Base-by-base conservation (phyloP, 1,140 invertebrate species). In the Tetraneura akinire region DNA sequence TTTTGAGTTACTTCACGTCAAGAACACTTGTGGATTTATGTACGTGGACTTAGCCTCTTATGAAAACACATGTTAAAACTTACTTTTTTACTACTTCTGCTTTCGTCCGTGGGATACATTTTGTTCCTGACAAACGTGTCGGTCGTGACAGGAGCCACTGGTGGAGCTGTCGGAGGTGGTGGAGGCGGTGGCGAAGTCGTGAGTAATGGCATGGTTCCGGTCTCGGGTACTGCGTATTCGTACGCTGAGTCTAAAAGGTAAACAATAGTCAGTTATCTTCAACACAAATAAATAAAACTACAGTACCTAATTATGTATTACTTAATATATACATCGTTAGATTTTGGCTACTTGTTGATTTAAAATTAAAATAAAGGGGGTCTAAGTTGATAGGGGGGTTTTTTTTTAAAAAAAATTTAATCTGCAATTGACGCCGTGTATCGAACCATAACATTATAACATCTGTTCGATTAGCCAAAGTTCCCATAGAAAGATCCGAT, bases 181-280 rank as follows among this genome's bases (percentile, higher is more conserved):
- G 85, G 86, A 29, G 85, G 83, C 21, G 74, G 74, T n/a, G 37
- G 51, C 10, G 74, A 57, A 29, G 32, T 45, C 16, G 86, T 88
- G 81, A 92, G 86, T 71, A 92, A 86, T 81, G 91, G 90, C 74
- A 91, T 88, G 11, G 89, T 91, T 81, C 90, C 90, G 81, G 91
- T 87, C 86, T 92, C 91, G 23, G 92, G 92, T 82, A 92, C 90
- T 81, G 91, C 91, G 86, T 93, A 93, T 85, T 92, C 91, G 86
- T 92, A 92, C 10, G 83, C 82, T 13, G 83, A 83, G 76, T 84
- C 84, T 84, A 66, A 23, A 82, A 82, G 29, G 49, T 49, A 80
- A 80, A 70, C 45, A 51, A 68, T 45, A 37, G 62, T 64, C 37
- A 64, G 62, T 64, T 37, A 10, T 18, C 8, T n/a, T 64, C 18